Evolutionary conservation across 92 coral and sea anemone genomes (phyloP), one percentile per base, ranked within the genome.

Genomic region (Zoanthus sociatus): DNA sequence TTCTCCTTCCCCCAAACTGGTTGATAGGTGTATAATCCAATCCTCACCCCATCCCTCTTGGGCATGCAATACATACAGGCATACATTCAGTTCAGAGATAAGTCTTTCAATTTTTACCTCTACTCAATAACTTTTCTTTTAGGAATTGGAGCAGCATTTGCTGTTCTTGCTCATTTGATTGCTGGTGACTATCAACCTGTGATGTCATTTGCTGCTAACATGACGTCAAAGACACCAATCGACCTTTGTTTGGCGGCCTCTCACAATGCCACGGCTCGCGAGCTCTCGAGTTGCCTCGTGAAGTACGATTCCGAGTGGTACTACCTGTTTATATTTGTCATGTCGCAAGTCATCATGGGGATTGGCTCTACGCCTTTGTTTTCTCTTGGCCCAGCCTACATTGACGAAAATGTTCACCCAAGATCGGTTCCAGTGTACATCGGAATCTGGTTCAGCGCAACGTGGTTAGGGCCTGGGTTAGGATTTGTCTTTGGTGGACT

Each of bases 321-420:
- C 61, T 95, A 94, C 88, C 33, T 95, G 78, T 18, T 91, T 51
- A 75, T 94, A 8, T 94, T 96, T 87, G 89, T 91, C 44, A 21
- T 69, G 44, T 97, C 93, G 5, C 98, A 94, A 87, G 58, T 96
- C 83, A 74, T 92, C 77, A 96, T 96, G 96, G 98, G 98, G 12
- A 94, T 94, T 12, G 98, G 98, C 17, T 89, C 93, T 9, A 87
- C 98, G 8, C 98, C 98, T 76, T 94, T 92, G 90, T 94, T 86
- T 89, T 89, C 96, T 7, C 94, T 96, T 84, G 94, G 93, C 77
- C 98, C 95, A 33, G 98, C 98, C 18, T 94, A 96, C 87, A 84
- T 96, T 54, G 98, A 96, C 55, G 98, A 96, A 86, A 96, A 96
- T 56, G 95, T 94, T 7, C 88, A 86, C 8, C 98, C 98, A 16